These are phyloP conservation scores for Cydia strobilella DNA, from an alignment of 1,140 invertebrate genomes.

Conservation along the genomic window DNA sequence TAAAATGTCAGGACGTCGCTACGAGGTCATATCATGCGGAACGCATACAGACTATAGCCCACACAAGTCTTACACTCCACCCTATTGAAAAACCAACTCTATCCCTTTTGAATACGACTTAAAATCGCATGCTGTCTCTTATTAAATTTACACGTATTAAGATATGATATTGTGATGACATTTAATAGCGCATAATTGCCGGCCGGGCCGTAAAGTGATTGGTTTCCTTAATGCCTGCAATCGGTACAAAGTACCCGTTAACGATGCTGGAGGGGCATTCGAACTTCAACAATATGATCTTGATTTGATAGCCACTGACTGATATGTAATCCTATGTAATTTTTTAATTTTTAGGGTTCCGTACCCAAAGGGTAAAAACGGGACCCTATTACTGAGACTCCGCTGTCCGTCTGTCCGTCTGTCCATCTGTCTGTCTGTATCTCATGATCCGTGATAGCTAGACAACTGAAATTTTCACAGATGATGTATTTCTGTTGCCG, in stretches of 20 bases:
- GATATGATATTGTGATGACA: slow-evolving; percentile 30
- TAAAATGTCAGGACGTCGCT: slow-evolving; percentile 45
- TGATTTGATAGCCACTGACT: too few relatives aligned
- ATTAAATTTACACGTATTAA: slow-evolving; percentile 6
- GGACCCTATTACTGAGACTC: too few relatives aligned
- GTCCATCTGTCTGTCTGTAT: too few relatives aligned
- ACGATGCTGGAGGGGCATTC: not conserved
- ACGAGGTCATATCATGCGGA: slow-evolving; percentile 39
- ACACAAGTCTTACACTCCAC: not conserved
- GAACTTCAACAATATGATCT: too few relatives aligned
- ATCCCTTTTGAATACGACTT: not conserved
- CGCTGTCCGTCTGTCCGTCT: too few relatives aligned
- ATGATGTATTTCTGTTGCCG: too few relatives aligned
- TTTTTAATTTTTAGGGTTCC: too few relatives aligned
- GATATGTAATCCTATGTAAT: too few relatives aligned
- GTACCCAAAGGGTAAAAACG: too few relatives aligned
- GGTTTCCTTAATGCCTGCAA: slow-evolving; percentile 17
- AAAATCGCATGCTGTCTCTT: not conserved
- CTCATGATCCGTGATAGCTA: too few relatives aligned
- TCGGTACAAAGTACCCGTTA: not conserved
- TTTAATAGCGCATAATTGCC: slow-evolving; percentile 23
- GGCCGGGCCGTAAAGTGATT: slow-evolving; percentile 6
- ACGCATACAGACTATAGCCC: slow-evolving; percentile 13
- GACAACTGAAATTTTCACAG: too few relatives aligned
- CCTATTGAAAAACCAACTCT: not conserved